Percentiles rank a stretch among this genome's conserved stretches.
phyloP scores from a whole-genome alignment of 2,888 invertebrate species.

The Hybos culiciformis region DNA sequence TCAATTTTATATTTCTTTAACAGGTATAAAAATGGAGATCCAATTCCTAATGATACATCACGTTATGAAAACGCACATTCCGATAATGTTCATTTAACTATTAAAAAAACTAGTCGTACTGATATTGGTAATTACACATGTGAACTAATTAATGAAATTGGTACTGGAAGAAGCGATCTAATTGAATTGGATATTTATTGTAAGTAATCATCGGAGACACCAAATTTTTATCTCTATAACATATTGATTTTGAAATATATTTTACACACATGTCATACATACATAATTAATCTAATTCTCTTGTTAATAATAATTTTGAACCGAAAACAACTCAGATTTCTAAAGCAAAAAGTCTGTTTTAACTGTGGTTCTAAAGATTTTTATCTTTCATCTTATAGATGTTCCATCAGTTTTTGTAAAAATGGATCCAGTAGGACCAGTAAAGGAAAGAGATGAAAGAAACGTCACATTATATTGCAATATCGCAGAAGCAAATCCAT shows the following conservation, averaged over 20 bases:
- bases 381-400: too few species aligned
- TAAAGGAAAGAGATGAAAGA: constrained; percentile 61
- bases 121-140: constrained; percentile 83
- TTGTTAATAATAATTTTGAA: background rate
- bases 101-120: constrained; percentile 56
- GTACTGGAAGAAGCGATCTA: constrained; percentile 56
- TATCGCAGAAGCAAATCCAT: constrained; percentile 67
- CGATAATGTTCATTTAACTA: constrained; percentile 60
- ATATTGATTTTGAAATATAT: background rate
- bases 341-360: too few species aligned
- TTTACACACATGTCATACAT: background rate
- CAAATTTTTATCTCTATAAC: too few species aligned
- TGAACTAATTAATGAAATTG: constrained; percentile 64
- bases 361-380: too few species aligned
- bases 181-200: constrained; percentile 70
- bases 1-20: too few species aligned
- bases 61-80: constrained; percentile 66
- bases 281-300: background rate
- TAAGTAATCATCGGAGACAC: constrained; percentile 41
- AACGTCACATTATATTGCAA: constrained; percentile 75
- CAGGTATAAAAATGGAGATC: constrained; percentile 57
- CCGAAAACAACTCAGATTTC: too few species aligned
- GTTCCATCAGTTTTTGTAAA: constrained; percentile 63
- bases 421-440: constrained; percentile 63
- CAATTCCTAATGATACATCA: constrained; percentile 41